A percentile compares a stretch with the other conserved stretches of the same genome.
phyloP scores from a whole-genome alignment of 2,888 invertebrate species.

The Labia minor region DNA sequence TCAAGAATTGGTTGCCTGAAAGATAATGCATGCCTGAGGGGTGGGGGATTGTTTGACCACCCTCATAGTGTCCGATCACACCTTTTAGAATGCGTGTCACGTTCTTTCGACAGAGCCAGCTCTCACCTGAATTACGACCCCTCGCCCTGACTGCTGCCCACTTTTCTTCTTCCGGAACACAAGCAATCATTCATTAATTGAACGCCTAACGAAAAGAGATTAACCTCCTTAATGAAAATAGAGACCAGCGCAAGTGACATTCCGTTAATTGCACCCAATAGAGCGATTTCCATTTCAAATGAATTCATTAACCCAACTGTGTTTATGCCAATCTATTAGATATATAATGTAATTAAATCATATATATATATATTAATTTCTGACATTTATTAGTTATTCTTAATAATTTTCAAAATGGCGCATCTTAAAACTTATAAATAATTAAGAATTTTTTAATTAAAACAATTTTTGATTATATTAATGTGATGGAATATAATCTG shows the following conservation, averaged over 20 bases:
- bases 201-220: conserved; percentile 13
- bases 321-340: no score
- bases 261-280: neutral
- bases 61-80: neutral
- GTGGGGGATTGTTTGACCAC: neutral
- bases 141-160: neutral
- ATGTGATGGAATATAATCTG: no score
- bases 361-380: neutral
- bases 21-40: neutral
- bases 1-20: neutral
- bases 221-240: neutral
- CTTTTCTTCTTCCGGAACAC: neutral
- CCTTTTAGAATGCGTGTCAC: neutral
- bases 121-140: conserved; percentile 8
- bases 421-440: no score
- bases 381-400: neutral
- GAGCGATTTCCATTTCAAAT: neutral
- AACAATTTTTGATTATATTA: no score
- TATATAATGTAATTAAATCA: neutral
- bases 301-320: neutral
- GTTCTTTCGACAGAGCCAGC: neutral
- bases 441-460: no score
- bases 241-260: neutral
- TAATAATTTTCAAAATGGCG: no score
- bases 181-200: conserved; percentile 13